Evolutionary conservation across 2,888 invertebrate genomes (phyloP).

Genomic region (Phalera bucephala): DNA sequence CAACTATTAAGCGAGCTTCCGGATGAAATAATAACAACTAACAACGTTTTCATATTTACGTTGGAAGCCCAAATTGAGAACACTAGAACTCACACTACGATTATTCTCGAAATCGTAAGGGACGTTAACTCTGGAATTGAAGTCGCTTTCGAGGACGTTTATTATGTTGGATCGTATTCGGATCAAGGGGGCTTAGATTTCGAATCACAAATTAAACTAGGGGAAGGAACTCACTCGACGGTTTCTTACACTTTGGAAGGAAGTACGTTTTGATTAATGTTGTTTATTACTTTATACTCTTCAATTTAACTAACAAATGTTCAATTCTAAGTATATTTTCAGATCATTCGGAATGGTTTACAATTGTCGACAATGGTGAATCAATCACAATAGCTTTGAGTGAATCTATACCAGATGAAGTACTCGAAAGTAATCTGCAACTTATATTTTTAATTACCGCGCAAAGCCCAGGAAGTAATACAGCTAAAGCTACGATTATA

Average conservation of each 20-base stretch:
- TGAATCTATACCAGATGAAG: slow-evolving; percentile 24
- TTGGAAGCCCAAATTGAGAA: slow-evolving; percentile 23
- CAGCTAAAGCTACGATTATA: slow-evolving; percentile 29
- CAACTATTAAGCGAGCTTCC: slow-evolving; percentile 18
- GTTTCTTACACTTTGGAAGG: slow-evolving; percentile 31
- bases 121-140: slow-evolving; percentile 10
- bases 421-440: slow-evolving; percentile 30
- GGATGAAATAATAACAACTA: slow-evolving; percentile 18
- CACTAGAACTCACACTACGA: slow-evolving; percentile 10
- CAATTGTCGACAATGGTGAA: slow-evolving; percentile 9
- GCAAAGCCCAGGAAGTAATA: slow-evolving; percentile 13
- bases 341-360: background rate
- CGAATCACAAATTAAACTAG: slow-evolving; percentile 16
- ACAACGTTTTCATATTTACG: slow-evolving; percentile 29
- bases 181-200: slow-evolving; percentile 19
- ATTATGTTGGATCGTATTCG: slow-evolving; percentile 26
- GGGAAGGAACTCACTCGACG: slow-evolving; percentile 24
- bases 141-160: slow-evolving; percentile 29
- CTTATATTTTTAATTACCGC: slow-evolving; percentile 35
- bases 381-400: slow-evolving; percentile 14
- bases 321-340: too few relatives aligned
- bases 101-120: slow-evolving; percentile 8
- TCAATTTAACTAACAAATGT: too few relatives aligned
- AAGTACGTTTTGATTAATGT: slow-evolving; percentile 17
- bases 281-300: too few relatives aligned